These are phyloP conservation scores for Oreortyx pictus DNA, from an alignment of 2,797 vertebrate genomes.

Conservation along the genomic window DNA sequence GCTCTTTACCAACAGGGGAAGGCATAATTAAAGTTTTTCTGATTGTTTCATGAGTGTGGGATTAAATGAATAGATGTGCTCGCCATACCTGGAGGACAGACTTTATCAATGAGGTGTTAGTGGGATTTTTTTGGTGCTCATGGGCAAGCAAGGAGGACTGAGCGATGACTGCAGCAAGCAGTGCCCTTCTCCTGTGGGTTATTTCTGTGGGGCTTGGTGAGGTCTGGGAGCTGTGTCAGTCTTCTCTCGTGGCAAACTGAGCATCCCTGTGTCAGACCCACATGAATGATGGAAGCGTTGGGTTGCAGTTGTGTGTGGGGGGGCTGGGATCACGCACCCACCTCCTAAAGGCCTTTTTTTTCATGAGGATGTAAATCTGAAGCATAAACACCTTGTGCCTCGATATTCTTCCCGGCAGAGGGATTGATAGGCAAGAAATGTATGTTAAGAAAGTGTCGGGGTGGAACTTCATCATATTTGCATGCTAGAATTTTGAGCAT, in stretches of 20 bases:
- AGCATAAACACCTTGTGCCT: neutral
- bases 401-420: constrained; percentile 28
- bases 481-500: fast-evolving
- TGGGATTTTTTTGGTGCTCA: neutral
- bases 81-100: neutral
- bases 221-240: neutral
- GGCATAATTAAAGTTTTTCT: neutral
- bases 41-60: neutral
- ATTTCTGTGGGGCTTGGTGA: neutral
- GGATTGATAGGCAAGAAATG: neutral
- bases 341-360: neutral
- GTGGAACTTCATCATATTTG: neutral
- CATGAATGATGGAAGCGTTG: neutral
- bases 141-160: fast-evolving
- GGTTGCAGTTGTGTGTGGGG: neutral
- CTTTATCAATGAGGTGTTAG: neutral
- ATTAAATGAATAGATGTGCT: neutral
- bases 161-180: neutral
- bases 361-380: neutral
- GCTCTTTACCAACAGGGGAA: neutral
- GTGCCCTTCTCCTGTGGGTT: neutral
- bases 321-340: neutral
- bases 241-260: neutral
- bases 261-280: neutral
- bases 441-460: neutral